Percentiles rank a stretch among this genome's conserved stretches.
Conservation (phyloP, 2,888 invertebrate species). For the Leptothorax acervorum region DNA sequence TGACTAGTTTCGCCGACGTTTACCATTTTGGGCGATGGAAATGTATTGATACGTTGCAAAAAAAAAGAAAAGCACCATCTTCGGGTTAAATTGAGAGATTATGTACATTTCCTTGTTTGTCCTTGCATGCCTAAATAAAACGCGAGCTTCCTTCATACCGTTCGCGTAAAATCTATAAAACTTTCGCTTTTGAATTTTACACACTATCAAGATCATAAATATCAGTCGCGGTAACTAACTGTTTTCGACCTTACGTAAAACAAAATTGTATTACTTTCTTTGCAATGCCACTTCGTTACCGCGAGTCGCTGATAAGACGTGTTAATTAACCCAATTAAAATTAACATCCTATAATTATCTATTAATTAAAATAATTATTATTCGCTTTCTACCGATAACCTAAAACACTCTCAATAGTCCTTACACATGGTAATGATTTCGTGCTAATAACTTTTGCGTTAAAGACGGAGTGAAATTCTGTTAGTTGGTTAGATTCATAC, state of each 20-base stretch:
- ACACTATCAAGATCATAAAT: background rate
- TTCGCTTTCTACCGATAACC: background rate
- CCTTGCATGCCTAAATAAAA: slow-evolving; percentile 51
- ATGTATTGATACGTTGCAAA: slow-evolving; percentile 38
- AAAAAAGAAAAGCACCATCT: slow-evolving; percentile 55
- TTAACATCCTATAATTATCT: background rate
- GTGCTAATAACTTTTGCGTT: background rate
- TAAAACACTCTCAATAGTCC: background rate
- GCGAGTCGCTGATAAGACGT: slow-evolving; percentile 12
- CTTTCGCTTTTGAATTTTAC: slow-evolving; percentile 36
- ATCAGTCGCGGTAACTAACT: background rate
- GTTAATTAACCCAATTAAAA: slow-evolving; percentile 33
- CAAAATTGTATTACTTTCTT: slow-evolving; percentile 22
- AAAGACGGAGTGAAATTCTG: background rate
- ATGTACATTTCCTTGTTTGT: slow-evolving; percentile 73
- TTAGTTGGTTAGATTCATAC: background rate
- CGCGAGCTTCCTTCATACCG: slow-evolving; percentile 59
- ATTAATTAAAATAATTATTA: slow-evolving; percentile 22
- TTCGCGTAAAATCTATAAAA: slow-evolving; percentile 32
- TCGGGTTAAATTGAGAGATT: slow-evolving; percentile 72
- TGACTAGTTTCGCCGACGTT: slow-evolving; percentile 68
- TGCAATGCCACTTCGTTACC: slow-evolving; percentile 28
- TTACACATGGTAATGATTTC: background rate
- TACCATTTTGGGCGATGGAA: slow-evolving; percentile 67
- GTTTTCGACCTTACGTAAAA: slow-evolving; percentile 43